These are phyloP conservation scores for Leptinotarsa rubiginosa DNA, from an alignment of 2,888 invertebrate species.

Conservation along the genomic window DNA sequence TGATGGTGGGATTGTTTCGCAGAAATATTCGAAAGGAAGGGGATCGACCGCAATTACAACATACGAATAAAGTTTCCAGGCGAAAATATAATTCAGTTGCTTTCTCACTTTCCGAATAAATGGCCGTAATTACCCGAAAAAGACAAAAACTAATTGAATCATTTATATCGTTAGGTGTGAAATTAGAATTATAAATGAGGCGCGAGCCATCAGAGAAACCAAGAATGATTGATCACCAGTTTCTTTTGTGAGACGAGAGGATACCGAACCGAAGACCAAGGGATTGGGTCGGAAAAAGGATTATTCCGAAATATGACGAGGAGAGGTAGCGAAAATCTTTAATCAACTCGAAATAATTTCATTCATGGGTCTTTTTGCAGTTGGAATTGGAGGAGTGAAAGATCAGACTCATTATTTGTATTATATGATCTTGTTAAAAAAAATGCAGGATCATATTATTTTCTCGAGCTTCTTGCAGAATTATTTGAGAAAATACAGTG, in stretches of 20 bases:
- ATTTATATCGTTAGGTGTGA: slow-evolving; percentile 58
- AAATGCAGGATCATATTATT: no score
- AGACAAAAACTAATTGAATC: slow-evolving; percentile 60
- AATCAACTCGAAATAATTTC: not conserved
- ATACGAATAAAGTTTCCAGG: not conserved
- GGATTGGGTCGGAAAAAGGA: not conserved
- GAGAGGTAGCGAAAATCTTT: not conserved
- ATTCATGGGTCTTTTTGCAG: not conserved
- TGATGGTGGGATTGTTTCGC: no score
- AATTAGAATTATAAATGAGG: slow-evolving; percentile 58
- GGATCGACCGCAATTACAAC: not conserved
- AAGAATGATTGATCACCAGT: slow-evolving; percentile 49
- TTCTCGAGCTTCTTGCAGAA: no score
- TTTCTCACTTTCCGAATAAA: slow-evolving; percentile 40
- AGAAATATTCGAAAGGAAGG: not conserved
- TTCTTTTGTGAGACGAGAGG: slow-evolving; percentile 38
- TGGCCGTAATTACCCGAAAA: slow-evolving; percentile 37
- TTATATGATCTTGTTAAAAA: not conserved
- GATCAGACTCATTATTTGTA: not conserved
- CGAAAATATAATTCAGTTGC: slow-evolving; percentile 9
- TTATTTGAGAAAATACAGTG: no score
- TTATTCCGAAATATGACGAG: not conserved
- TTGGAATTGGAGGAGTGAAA: not conserved
- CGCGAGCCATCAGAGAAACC: slow-evolving; percentile 37
- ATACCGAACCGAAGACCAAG: not conserved